Evolutionary conservation across 1,140 invertebrate species (phyloP).

Genomic region (Frieseomelitta varia): DNA sequence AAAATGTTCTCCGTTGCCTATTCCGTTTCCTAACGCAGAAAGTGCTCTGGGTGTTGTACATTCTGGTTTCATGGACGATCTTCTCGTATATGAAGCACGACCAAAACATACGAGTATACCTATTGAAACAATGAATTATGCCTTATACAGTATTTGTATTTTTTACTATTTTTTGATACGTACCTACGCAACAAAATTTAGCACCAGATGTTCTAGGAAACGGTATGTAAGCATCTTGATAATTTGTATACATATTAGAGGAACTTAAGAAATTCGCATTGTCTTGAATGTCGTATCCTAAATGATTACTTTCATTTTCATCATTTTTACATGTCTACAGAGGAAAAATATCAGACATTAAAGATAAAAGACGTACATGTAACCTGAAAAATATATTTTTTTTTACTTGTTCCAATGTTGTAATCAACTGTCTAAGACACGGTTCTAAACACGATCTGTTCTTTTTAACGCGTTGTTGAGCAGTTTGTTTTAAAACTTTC

Average conservation of each 20-base stretch:
- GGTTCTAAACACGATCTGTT: constrained; percentile 91
- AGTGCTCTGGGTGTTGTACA: constrained; percentile 89
- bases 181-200: constrained; percentile 93
- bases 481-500: constrained; percentile 89
- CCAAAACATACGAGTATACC: constrained; percentile 92
- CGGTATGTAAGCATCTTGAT: constrained; percentile 92
- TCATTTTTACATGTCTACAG: constrained; percentile 79
- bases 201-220: constrained; percentile 97
- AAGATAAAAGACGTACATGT: neutral
- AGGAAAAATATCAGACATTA: neutral
- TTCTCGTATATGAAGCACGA: constrained; percentile 88
- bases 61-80: constrained; percentile 87
- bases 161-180: constrained; percentile 47
- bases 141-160: neutral
- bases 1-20: constrained; percentile 78
- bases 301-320: constrained; percentile 76
- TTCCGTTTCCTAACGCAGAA: constrained; percentile 86
- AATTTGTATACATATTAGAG: constrained; percentile 76
- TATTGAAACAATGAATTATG: constrained; percentile 63
- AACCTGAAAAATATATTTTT: constrained; percentile 23
- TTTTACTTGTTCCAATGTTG: constrained; percentile 85
- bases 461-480: constrained; percentile 88
- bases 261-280: constrained; percentile 78
- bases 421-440: constrained; percentile 89
- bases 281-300: constrained; percentile 77